Evolutionary conservation across 2,797 vertebrate species (phyloP), one percentile per base, ranked within the genome.

Genomic region (Sebastes itinus): DNA sequence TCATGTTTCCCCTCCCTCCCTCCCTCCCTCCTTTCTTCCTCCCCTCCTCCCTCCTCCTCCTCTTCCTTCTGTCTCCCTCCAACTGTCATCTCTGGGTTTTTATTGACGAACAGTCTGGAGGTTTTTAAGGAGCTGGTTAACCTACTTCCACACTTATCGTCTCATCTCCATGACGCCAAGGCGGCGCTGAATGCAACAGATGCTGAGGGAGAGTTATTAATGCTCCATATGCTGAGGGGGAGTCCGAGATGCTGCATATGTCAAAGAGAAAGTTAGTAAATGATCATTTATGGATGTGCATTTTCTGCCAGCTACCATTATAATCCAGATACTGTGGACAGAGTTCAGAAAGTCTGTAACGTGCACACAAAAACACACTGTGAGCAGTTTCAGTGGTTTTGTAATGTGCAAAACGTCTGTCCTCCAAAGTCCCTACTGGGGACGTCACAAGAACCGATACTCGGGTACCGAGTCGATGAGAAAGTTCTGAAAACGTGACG

Each of bases 111-210:
- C 74, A 54, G 79, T 81, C 76, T 90, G 83, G 64, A 82, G 80
- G 75, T 16, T 65, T 11, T 28, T 33, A 77, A 78, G 86, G 74
- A 86, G 75, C 79, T 70, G 77, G 23, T 88, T 93, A 93, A 92
- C 91, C 92, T 87, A 92, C 82, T 92, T 93, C 82, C 77, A 62
- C 83, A 64, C 78, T 75, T n/a, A 14, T 33, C 59, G 2, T 64
- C 80, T 87, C 81, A 78, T 87, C 87, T 91, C 83, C 87, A 84
- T 86, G 60, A 87, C 8, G 12, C 63, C 65, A 69, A 33, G 69
- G 71, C 71, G 9, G 75, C 20, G 3, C 60, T 2, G 32, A 63
- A 32, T 4, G 85, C 83, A 75, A 14, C 90, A 88, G 87, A 84
- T 86, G 89, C 81, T 55, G 1, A 70, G 76, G 25, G 85, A 89